A percentile compares a stretch with the other conserved stretches of the same genome.
Evolutionary conservation across 2,797 vertebrate genomes (phyloP).

Genomic region (Acanthurus leucopareius): DNA sequence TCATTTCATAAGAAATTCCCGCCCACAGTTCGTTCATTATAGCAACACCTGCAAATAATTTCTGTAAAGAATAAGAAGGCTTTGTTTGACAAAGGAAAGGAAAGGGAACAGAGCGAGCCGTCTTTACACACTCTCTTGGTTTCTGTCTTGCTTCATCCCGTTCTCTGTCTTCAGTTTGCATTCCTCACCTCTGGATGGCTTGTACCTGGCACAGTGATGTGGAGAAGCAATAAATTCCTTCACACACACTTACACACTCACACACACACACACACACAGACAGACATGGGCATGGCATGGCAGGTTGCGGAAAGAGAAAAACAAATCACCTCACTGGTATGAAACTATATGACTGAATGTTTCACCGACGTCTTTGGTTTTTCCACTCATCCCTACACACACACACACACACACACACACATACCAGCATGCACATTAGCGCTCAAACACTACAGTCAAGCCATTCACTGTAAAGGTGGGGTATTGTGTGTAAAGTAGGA

Average conservation of each 20-base stretch:
- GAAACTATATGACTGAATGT: constrained; percentile 1
- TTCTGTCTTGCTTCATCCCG: background rate
- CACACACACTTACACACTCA: background rate
- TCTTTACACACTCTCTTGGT: background rate
- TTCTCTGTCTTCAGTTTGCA: constrained; percentile 21
- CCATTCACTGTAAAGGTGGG: constrained; percentile 14
- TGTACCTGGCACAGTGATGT: constrained; percentile 57
- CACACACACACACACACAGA: constrained; percentile 5
- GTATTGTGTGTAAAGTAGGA: background rate
- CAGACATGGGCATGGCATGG: constrained; percentile 20
- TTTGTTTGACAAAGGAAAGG: background rate
- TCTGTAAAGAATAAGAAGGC: background rate
- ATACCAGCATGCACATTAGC: no score
- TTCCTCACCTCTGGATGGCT: constrained; percentile 59
- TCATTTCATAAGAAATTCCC: constrained; percentile 25
- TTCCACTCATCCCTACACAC: background rate
- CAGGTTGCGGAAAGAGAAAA: constrained; percentile 27
- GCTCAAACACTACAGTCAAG: constrained; percentile 13
- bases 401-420: background rate
- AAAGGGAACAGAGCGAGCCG: background rate
- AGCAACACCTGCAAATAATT: background rate
- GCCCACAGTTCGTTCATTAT: background rate
- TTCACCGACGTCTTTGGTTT: background rate
- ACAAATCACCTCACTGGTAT: constrained; percentile 10
- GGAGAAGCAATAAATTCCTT: constrained; percentile 47